Base-by-base conservation (phyloP, 2,797 vertebrate genomes). In the Knipowitschia caucasica region DNA sequence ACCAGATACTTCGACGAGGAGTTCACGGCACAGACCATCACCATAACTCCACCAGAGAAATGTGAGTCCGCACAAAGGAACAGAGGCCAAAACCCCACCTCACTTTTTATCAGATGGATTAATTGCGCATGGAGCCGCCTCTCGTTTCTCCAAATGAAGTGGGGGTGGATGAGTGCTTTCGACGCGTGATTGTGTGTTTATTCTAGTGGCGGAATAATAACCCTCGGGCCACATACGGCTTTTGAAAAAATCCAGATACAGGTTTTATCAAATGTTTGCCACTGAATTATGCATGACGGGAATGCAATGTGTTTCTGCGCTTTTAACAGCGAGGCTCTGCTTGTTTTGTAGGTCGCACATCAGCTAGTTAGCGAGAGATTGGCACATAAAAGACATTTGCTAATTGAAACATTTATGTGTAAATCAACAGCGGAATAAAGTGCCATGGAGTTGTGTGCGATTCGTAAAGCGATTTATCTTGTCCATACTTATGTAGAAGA, bases 1-100 rank as follows among this genome's bases (percentile, higher is more conserved):
- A 98, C 96, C 80, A 93, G 96, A 84, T 98, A 98, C 87, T 98
- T 98, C 69, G 96, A 98, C 71, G 96, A 98, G 89, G 96, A 98
- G 89, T 98, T 98, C 87, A 98, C 96, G 69, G 96, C 95, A 80
- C 96, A 98, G 88, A 98, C 95, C 72, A 98, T 98, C 92, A 98
- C 96, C 71, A 96, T 98, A 91, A 98, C 95, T 20, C 96, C 95
- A 4, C 96, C 96, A 71, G 96, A 98, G 90, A 98, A 98, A 92
- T 98, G 96, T 98, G 85, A 94, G 95, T 89, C 35, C 8, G 35
- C 4, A 18, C 35, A 42, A 3, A n/a, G 21, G 21, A 42, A 24
- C 21, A 4, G 30, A 30, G 30, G 6, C 17, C 27, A 20, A 7
- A 30, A 47, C 26, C 7, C 31, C 27, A 18, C 17, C 44, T 30